These are phyloP conservation scores for Ploceus nigricollis DNA, from an alignment of 2,113 vertebrate genomes.

Conservation along the genomic window DNA sequence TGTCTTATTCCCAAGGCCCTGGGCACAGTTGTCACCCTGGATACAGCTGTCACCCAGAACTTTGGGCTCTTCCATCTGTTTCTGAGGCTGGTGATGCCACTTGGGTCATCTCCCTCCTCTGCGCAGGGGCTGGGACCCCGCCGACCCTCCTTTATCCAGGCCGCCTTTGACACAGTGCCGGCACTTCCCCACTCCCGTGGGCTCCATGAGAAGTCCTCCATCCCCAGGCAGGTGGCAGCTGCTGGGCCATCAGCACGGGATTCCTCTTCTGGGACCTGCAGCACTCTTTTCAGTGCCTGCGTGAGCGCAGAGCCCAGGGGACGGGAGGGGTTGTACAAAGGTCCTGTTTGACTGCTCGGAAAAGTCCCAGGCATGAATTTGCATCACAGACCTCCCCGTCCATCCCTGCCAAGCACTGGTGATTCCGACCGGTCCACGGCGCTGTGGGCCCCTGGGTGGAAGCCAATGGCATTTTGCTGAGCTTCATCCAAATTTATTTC, in stretches of 20 bases:
- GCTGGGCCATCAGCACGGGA: background rate
- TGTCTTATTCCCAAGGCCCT: background rate
- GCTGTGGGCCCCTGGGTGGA: background rate
- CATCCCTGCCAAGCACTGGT: accelerated
- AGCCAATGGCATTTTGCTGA: background rate
- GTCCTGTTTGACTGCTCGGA: accelerated
- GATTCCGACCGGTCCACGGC: accelerated
- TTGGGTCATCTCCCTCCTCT: background rate
- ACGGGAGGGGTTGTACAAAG: accelerated
- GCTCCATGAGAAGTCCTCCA: accelerated
- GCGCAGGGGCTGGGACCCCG: accelerated
- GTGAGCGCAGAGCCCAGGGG: background rate
- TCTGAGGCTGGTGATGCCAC: background rate
- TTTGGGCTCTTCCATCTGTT: background rate
- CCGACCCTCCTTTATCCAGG: background rate
- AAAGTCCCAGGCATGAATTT: background rate
- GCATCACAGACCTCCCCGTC: background rate
- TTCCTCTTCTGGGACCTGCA: background rate
- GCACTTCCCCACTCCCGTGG: accelerated
- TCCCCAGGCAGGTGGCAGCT: background rate
- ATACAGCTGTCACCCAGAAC: accelerated
- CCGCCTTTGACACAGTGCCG: accelerated
- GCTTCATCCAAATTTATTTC: background rate
- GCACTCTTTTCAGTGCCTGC: accelerated
- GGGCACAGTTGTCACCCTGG: accelerated